phyloP scores from a whole-genome alignment of 2,797 vertebrate genomes.

The Chaenodraco wilsoni region DNA sequence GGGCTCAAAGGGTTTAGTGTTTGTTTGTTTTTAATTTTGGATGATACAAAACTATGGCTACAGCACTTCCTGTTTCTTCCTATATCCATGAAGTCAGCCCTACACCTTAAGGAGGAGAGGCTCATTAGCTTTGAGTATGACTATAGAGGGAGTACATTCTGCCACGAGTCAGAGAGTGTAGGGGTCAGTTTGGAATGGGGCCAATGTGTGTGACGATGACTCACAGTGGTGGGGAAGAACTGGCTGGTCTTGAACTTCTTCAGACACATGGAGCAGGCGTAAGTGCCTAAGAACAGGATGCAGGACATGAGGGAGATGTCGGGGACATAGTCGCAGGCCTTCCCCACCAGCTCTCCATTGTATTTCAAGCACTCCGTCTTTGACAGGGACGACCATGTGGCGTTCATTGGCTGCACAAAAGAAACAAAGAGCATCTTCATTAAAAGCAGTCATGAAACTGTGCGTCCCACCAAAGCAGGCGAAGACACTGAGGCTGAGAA shows the following conservation, averaged over 20 bases:
- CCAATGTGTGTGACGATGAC: slow-evolving; percentile 54
- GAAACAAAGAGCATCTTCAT: background rate
- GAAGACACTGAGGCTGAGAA: background rate
- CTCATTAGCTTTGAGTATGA: too few species aligned
- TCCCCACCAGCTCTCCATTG: slow-evolving; percentile 89
- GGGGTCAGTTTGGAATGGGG: too few species aligned
- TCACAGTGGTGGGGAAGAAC: slow-evolving; percentile 96
- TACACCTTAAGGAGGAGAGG: too few species aligned
- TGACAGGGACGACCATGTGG: slow-evolving; percentile 89
- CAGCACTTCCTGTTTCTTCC: too few species aligned
- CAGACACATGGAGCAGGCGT: slow-evolving; percentile 95
- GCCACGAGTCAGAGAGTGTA: too few species aligned
- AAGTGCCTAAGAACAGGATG: slow-evolving; percentile 97
- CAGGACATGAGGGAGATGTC: slow-evolving; percentile 97
- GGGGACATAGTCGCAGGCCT: slow-evolving; percentile 89
- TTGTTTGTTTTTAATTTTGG: too few species aligned
- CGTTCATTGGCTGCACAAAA: slow-evolving; percentile 70
- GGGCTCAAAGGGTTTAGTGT: too few species aligned
- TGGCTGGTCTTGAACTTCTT: slow-evolving; percentile 98
- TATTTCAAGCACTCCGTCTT: slow-evolving; percentile 89
- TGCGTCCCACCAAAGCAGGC: background rate
- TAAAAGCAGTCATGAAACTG: background rate
- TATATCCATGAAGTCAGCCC: too few species aligned
- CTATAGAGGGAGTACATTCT: too few species aligned
- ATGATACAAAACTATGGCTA: too few species aligned